Base-by-base conservation (phyloP, 2,113 vertebrate genomes). In the Zonotrichia leucophrys region DNA sequence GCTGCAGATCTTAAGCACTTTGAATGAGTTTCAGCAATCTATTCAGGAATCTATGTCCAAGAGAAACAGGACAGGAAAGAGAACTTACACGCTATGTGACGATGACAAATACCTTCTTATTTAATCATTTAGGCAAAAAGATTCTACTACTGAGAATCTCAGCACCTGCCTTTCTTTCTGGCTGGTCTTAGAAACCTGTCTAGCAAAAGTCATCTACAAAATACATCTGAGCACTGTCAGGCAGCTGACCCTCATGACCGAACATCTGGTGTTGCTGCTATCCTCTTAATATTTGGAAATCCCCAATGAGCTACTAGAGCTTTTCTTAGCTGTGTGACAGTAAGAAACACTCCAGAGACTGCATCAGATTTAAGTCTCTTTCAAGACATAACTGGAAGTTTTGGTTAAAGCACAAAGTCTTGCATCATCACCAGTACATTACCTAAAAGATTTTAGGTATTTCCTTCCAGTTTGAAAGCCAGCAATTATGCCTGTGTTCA, bases 241-340 rank as follows among this genome's bases (percentile, higher is more conserved):
- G 74, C 56, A 89, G 83, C 60, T 91, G 77, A 92, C 67, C 53
- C 53, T 83, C 55, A 68, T 53, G 78, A 53, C 41, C 31, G 68
- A 86, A 28, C 80, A 93, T 73, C 42, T 90, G 79, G 49, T 69
- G 44, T 83, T 56, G 69, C 66, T 87, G 74, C 82, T 78, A 82
- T 88, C 92, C 79, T 93, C 67, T 69, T 82, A 91, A 50, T 41
- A 24, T 73, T 76, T 66, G 88, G 88, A 95, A 93, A 88, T 90
- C 94, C 89, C 80, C 92, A n/a, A 3, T 15, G 52, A 95, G 69
- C 79, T 88, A 37, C 50, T 80, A n/a, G 5, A 93, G 92, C 88
- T 94, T 76, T 94, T 90, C 69, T 95, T 53, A 87, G 89, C 66
- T 2, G 11, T 4, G 11, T 79, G 77, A 52, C 69, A 83, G 41